phyloP scores from a whole-genome alignment of 2,888 invertebrate genomes.

The Dasypogon diadema region DNA sequence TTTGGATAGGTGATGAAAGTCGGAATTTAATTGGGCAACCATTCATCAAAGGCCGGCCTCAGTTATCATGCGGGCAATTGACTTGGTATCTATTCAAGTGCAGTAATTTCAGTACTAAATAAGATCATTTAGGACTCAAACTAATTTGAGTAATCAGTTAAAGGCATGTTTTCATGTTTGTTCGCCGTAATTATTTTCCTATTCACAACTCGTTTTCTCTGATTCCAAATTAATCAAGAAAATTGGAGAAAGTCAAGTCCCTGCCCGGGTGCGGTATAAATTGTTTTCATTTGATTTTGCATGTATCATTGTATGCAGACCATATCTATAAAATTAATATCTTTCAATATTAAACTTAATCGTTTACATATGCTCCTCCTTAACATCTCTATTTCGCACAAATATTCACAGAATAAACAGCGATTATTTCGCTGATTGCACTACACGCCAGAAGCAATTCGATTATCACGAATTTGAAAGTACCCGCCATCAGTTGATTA shows the following conservation, averaged over 20 bases:
- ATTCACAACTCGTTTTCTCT: background rate
- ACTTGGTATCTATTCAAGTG: background rate
- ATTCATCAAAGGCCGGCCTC: constrained; percentile 4
- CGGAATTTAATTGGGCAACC: constrained; percentile 1
- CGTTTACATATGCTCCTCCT: no score
- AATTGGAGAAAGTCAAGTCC: background rate
- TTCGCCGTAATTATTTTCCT: background rate
- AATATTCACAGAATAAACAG: no score
- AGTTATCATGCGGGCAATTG: background rate
- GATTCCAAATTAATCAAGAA: background rate
- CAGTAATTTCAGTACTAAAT: background rate
- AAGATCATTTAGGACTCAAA: background rate
- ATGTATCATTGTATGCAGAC: no score
- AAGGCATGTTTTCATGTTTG: background rate
- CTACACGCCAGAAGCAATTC: no score
- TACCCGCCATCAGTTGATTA: no score
- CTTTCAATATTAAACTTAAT: no score
- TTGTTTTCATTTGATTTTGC: no score
- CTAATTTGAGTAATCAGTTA: background rate
- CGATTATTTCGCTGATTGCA: no score
- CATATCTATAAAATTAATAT: no score
- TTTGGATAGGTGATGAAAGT: constrained; percentile 13
- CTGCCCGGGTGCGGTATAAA: no score
- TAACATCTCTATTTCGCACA: no score
- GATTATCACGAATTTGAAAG: no score